These are phyloP conservation scores for Agrochola lota DNA, from an alignment of 2,888 invertebrate genomes.

Conservation along the genomic window DNA sequence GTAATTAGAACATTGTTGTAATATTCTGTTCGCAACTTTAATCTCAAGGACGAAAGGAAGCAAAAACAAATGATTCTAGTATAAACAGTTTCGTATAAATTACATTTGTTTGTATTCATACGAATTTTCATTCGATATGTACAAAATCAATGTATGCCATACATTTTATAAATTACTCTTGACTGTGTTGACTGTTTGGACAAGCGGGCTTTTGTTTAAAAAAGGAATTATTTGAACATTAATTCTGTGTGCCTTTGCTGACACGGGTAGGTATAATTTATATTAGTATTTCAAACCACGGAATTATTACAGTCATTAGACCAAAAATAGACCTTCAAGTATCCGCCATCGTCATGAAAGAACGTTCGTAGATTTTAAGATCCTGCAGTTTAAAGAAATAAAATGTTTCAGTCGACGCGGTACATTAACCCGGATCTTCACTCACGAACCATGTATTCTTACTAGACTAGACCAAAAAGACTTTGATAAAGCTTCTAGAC, in stretches of 20 bases:
- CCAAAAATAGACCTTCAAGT: neutral
- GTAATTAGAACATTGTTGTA: conserved; percentile 78
- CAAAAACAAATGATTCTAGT: conserved; percentile 21
- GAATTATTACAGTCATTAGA: neutral
- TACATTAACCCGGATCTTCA: conserved; percentile 64
- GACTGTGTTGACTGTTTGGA: conserved; percentile 16
- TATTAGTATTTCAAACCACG: conserved; percentile 13
- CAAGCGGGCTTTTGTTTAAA: conserved; percentile 20
- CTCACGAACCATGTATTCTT: conserved; percentile 59
- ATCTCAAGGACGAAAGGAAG: conserved; percentile 18
- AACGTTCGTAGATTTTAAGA: conserved; percentile 43
- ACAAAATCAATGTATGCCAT: conserved; percentile 39
- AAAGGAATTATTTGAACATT: conserved; percentile 38
- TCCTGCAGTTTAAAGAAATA: conserved; percentile 55
- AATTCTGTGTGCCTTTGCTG: conserved; percentile 4
- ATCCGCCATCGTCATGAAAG: conserved; percentile 35
- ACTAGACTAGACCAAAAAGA: conserved; percentile 57
- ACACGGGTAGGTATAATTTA: conserved; percentile 8
- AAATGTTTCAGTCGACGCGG: conserved; percentile 59
- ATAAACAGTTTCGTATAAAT: conserved; percentile 14
- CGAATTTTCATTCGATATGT: conserved; percentile 37
- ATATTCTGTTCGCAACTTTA: conserved; percentile 55
- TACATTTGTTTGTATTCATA: conserved; percentile 30
- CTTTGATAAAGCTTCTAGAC: conserved; percentile 59
- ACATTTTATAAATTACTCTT: conserved; percentile 25